phyloP scores from a whole-genome alignment of 2,113 vertebrate genomes.

The Melanotaenia duboulayi region DNA sequence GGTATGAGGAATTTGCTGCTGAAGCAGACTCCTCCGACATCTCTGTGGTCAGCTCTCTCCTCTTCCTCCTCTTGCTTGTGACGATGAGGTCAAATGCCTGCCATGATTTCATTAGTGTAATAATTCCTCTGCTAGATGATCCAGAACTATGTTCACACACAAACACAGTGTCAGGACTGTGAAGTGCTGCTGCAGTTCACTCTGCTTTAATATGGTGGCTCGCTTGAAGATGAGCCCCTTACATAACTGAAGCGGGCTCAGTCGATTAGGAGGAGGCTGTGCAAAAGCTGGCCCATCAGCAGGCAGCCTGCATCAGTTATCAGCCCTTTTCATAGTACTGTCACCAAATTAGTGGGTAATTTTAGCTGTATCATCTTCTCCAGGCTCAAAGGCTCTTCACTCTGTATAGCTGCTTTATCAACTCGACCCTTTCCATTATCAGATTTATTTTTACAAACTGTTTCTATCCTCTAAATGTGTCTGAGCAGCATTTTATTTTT shows the following conservation, averaged over 20 bases:
- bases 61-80: constrained; percentile 59
- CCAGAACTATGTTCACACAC: constrained; percentile 26
- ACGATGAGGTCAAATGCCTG: constrained; percentile 75
- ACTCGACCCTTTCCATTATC: constrained; percentile 7
- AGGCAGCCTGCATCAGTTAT: constrained; percentile 51
- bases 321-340: constrained; percentile 53
- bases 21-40: constrained; percentile 60
- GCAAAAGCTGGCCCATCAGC: constrained; percentile 46
- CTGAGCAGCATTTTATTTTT: neutral
- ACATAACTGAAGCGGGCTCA: constrained; percentile 61
- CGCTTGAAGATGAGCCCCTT: constrained; percentile 72
- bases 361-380: constrained; percentile 58
- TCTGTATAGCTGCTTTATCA: constrained; percentile 44
- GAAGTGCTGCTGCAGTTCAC: constrained; percentile 53
- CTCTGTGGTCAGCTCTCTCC: constrained; percentile 56
- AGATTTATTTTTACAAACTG: constrained; percentile 24
- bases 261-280: constrained; percentile 56
- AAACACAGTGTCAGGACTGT: constrained; percentile 37
- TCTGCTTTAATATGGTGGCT: constrained; percentile 47
- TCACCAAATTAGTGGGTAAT: constrained; percentile 69
- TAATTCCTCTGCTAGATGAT: constrained; percentile 61
- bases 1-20: constrained; percentile 63
- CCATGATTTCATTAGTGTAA: constrained; percentile 77
- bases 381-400: constrained; percentile 41
- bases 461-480: constrained; percentile 5